Conservation (phyloP, 1,140 invertebrate species). For the Asbolus verrucosus region DNA sequence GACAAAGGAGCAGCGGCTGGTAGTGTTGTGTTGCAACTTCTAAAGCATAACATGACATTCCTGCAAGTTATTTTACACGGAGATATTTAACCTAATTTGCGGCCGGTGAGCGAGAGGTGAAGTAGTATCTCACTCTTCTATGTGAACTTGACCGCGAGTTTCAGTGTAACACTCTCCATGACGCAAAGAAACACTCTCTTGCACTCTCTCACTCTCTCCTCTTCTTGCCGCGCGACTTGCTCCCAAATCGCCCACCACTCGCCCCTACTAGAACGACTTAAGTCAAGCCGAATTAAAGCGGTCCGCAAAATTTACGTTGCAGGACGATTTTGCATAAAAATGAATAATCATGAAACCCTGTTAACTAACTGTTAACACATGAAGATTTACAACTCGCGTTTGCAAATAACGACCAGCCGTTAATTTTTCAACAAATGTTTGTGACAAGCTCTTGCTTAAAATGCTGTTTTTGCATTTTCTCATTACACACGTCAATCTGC, state of each 20-base stretch:
- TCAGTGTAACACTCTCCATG: conserved; percentile 49
- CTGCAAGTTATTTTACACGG: conserved; percentile 41
- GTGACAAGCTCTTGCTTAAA: no score
- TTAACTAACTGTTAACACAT: no score
- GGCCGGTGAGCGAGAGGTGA: conserved; percentile 44
- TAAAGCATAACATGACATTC: conserved; percentile 41
- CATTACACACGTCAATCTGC: no score
- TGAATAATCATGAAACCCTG: no score
- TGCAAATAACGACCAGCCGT: no score
- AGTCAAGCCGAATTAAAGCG: no score
- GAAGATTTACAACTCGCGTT: no score
- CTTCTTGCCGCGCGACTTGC: conserved; percentile 29
- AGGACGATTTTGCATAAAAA: no score
- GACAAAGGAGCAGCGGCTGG: conserved; percentile 25
- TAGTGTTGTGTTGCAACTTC: conserved; percentile 21
- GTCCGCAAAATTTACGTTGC: no score
- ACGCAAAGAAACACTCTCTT: conserved; percentile 42
- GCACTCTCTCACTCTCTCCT: conserved; percentile 48
- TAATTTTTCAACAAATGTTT: no score
- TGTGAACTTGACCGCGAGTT: conserved; percentile 50
- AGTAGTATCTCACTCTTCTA: conserved; percentile 41
- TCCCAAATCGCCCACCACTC: conserved; percentile 13
- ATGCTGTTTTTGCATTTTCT: no score
- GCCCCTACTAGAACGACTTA: not conserved
- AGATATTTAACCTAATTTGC: conserved; percentile 50